These are phyloP conservation scores for Doryteuthis pealeii DNA, from an alignment of 1,140 invertebrate genomes.

Conservation along the genomic window DNA sequence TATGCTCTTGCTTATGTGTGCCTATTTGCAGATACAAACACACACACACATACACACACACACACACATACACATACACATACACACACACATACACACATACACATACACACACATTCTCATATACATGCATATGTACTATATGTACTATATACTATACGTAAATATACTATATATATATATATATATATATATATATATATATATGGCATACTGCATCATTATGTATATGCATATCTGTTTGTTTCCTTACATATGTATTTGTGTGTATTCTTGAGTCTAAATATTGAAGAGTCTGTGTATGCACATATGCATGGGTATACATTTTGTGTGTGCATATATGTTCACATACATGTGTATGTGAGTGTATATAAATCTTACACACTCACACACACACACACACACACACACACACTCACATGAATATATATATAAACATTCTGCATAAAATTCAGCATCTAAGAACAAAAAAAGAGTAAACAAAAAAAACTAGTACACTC, in stretches of 20 bases:
- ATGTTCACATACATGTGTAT: not conserved
- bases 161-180: slow-evolving; percentile 3
- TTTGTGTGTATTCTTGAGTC: not conserved
- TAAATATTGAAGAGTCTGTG: not conserved
- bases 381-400: not conserved
- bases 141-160: not conserved
- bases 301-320: not conserved
- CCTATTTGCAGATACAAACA: too few relatives aligned
- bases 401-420: not conserved
- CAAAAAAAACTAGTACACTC: too few relatives aligned
- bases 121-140: too few relatives aligned
- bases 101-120: too few relatives aligned
- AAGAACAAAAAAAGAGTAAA: too few relatives aligned
- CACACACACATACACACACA: too few relatives aligned
- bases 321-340: not conserved
- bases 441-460: too few relatives aligned
- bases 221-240: not conserved
- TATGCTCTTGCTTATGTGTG: too few relatives aligned
- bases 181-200: slow-evolving; percentile 9
- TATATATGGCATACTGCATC: not conserved
- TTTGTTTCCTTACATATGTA: not conserved
- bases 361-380: not conserved
- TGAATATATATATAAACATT: not conserved
- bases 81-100: too few relatives aligned
- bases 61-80: too few relatives aligned